A percentile compares a stretch with the other conserved stretches of the same genome.
phyloP scores from a whole-genome alignment of 1,140 invertebrate species.

The Capitella teleta region DNA sequence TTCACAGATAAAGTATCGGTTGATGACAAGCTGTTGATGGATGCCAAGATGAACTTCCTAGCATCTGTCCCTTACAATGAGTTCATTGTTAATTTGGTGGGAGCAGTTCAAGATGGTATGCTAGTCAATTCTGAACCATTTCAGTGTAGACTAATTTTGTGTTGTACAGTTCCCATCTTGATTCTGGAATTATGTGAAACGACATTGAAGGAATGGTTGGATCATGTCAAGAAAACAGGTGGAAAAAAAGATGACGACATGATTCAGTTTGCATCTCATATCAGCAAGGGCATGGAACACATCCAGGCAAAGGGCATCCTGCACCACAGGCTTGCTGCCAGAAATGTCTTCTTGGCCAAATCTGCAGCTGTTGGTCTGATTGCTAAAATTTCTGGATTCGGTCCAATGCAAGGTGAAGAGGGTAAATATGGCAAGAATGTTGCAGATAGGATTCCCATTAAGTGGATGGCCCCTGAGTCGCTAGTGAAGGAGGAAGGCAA shows the following conservation, averaged over 20 bases:
- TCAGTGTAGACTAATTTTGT: not conserved
- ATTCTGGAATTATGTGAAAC: not conserved
- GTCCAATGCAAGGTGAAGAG: conserved; percentile 6
- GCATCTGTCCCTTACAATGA: conserved; percentile 20
- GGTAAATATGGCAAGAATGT: too few species aligned
- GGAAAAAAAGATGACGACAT: too few species aligned
- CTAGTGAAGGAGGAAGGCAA: not conserved
- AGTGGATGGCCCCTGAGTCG: conserved; percentile 10
- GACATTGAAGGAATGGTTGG: too few species aligned
- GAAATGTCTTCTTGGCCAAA: not conserved
- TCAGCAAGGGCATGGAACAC: too few species aligned
- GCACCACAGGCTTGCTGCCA: conserved; percentile 1
- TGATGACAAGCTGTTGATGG: conserved; percentile 23
- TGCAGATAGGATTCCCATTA: conserved; percentile 9
- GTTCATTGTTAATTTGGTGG: conserved; percentile 21
- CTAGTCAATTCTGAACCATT: too few species aligned
- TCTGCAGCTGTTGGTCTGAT: not conserved
- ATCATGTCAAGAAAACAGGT: too few species aligned
- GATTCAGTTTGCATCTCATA: too few species aligned
- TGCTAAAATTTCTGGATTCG: conserved; percentile 10
- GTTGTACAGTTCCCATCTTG: not conserved
- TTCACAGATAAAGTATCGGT: conserved; percentile 14
- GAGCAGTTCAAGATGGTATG: conserved; percentile 18
- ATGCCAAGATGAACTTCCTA: conserved; percentile 26
- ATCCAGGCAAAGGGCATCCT: too few species aligned